These are phyloP conservation scores for Helicoverpa zea DNA, from an alignment of 1,140 invertebrate species.

Conservation along the genomic window DNA sequence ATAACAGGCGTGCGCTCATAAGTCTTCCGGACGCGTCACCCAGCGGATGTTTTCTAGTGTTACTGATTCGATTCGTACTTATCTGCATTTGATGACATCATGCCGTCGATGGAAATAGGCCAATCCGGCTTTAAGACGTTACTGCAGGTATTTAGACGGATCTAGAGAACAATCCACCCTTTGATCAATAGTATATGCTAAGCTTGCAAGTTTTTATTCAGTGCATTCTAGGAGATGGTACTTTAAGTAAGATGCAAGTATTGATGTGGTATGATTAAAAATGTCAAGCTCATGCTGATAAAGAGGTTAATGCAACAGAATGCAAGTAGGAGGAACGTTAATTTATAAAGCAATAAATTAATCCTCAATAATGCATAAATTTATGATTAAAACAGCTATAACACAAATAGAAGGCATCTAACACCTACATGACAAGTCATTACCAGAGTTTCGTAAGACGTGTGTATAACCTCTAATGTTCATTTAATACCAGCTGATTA, in stretches of 20 bases:
- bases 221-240: too few relatives aligned
- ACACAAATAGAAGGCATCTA: conserved; percentile 9
- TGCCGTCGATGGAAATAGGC: conserved; percentile 6
- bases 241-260: too few relatives aligned
- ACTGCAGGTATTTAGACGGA: not conserved
- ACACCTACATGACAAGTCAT: conserved; percentile 22
- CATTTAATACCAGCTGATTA: conserved; percentile 40
- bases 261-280: not conserved
- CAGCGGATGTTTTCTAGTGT: conserved; percentile 39
- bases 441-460: conserved; percentile 24
- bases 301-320: not conserved
- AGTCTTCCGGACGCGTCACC: conserved; percentile 42
- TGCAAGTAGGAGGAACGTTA: not conserved
- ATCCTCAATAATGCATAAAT: not conserved
- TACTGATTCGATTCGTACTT: conserved; percentile 34
- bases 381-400: conserved; percentile 10
- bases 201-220: too few relatives aligned
- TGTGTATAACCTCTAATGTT: conserved; percentile 37
- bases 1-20: conserved; percentile 32
- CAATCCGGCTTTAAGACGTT: not conserved
- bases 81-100: conserved; percentile 43
- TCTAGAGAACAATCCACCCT: not conserved
- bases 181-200: not conserved
- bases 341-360: not conserved
- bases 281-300: not conserved